Percentiles rank a stretch among this genome's conserved stretches.
Evolutionary conservation across 2,797 vertebrate species (phyloP).

Genomic region (Pantherophis alleghaniensis): DNA sequence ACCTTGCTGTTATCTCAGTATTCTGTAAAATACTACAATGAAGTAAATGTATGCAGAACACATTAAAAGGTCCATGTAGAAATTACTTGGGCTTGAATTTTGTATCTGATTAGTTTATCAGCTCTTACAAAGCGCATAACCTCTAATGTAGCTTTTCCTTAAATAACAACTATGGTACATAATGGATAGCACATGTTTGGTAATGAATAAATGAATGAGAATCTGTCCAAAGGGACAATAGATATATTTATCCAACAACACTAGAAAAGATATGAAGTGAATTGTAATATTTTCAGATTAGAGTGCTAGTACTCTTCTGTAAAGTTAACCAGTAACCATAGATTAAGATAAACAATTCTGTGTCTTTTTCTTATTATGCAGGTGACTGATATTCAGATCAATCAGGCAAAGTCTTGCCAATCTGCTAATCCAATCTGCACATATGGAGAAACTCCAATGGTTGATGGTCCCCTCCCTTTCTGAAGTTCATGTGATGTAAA

Average conservation of each 20-base stretch:
- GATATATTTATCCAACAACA: background rate
- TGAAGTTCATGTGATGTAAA: background rate
- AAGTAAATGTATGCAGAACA: background rate
- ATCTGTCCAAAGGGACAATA: background rate
- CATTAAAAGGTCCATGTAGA: background rate
- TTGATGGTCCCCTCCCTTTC: background rate
- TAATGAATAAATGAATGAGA: background rate
- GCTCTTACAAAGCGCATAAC: background rate
- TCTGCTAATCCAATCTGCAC: background rate
- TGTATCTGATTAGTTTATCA: background rate
- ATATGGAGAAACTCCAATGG: background rate
- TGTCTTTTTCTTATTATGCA: background rate
- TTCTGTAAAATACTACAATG: background rate
- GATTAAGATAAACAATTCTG: background rate
- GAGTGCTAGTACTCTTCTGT: background rate
- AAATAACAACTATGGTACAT: background rate
- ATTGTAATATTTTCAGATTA: constrained; percentile 5
- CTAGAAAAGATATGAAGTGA: background rate
- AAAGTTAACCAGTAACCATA: background rate
- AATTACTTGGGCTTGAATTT: background rate
- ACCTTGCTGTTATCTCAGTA: background rate
- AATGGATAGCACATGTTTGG: background rate
- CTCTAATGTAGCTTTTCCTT: background rate
- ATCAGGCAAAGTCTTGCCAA: background rate
- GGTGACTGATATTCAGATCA: background rate